Conservation (phyloP, 2,888 invertebrate genomes). For the Watsonalla binaria region DNA sequence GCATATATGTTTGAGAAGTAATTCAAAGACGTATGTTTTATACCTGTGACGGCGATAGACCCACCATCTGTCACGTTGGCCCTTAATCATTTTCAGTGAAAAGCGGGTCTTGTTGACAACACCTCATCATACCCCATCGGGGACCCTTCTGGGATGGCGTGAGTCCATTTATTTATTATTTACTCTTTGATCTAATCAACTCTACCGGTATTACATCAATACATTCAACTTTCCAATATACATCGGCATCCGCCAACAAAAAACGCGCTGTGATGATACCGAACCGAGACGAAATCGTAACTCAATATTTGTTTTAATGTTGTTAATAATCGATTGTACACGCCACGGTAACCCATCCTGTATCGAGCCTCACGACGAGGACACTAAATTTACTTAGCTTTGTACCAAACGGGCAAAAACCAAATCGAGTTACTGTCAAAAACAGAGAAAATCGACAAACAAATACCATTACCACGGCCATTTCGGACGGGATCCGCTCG, state of each 20-base stretch:
- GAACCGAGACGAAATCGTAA: constrained; percentile 52
- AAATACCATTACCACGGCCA: constrained; percentile 75
- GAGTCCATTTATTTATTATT: no score
- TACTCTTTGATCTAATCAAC: no score
- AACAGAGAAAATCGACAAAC: constrained; percentile 76
- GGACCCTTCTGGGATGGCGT: no score
- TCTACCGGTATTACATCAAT: not conserved
- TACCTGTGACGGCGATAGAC: no score
- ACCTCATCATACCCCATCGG: no score
- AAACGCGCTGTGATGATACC: not conserved
- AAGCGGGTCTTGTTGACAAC: no score
- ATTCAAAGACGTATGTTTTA: no score
- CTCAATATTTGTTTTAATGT: constrained; percentile 75
- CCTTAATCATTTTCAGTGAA: no score
- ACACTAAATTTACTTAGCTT: constrained; percentile 69
- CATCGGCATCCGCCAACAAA: not conserved
- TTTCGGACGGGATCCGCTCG: constrained; percentile 69
- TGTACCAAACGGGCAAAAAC: constrained; percentile 65
- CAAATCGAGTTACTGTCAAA: constrained; percentile 76
- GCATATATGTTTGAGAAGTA: no score
- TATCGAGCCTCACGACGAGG: constrained; percentile 50
- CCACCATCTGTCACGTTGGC: no score
- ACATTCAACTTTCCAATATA: not conserved
- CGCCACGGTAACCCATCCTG: constrained; percentile 49
- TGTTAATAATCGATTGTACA: constrained; percentile 64